phyloP scores from a whole-genome alignment of 1,140 invertebrate species.

The Meloidogyne chitwoodi region DNA sequence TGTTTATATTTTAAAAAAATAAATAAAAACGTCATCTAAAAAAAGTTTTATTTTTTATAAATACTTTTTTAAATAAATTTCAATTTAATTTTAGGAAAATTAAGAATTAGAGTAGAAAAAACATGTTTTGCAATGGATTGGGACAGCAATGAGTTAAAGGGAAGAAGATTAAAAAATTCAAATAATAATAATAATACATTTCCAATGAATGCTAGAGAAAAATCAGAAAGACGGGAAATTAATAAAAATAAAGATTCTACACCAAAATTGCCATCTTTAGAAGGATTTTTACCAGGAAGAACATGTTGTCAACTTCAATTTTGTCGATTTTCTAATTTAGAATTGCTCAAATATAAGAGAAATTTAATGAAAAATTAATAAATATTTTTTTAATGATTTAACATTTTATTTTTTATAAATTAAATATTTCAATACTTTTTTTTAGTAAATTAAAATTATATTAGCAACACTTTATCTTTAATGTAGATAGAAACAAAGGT shows the following conservation, averaged over 20 bases:
- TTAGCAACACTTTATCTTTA: too few relatives aligned
- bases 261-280: conserved; percentile 13
- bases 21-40: background rate
- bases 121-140: background rate
- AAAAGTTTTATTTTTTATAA: background rate
- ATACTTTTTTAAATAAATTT: background rate
- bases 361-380: background rate
- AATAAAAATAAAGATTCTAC: background rate
- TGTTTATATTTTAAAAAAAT: background rate
- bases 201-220: background rate
- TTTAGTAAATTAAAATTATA: too few relatives aligned
- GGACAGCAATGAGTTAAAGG: background rate
- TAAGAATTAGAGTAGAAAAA: background rate
- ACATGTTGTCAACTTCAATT: conserved; percentile 12
- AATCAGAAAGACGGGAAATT: background rate
- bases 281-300: conserved; percentile 9
- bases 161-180: background rate
- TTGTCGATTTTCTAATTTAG: conserved; percentile 1
- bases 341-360: conserved; percentile 16
- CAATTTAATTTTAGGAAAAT: background rate
- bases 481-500: too few relatives aligned
- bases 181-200: background rate
- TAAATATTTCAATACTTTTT: too few relatives aligned
- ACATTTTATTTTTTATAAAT: background rate
- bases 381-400: background rate